Evolutionary conservation across 2,888 invertebrate species (phyloP), one percentile per base, ranked within the genome.

Genomic region (Acanthosepion lycidas): DNA sequence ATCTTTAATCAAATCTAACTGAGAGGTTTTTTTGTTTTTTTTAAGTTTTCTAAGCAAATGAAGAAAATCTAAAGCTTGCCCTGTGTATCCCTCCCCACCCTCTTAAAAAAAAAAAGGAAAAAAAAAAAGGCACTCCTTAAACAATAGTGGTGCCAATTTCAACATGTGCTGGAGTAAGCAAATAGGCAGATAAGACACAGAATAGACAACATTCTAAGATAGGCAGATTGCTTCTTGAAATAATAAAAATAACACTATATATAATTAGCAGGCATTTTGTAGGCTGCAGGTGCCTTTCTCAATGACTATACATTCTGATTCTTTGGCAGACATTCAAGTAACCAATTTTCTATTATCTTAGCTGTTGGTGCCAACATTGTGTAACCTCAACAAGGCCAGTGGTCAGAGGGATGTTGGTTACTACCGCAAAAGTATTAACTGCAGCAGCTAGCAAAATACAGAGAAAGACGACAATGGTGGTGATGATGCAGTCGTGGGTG

Each of bases 281-380:
- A 78, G 33, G 78, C 78, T n/a, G 78, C 78, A 78, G 33, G 78
- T 33, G 78, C 78, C n/a, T 78, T 78, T 18, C 78, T n/a, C 78
- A 78, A 78, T 78, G 78, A 78, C 78, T 12, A 78, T 78, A 78
- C 78, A 78, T 78, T 42, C 78, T 78, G 78, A 78, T 78, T 78
- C 15, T n/a, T 78, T 78, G 78, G 78, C 78, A 78, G 78, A 78
- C n/a, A n/a, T 33, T 78, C 78, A 78, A 78, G 78, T 78, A n/a
- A 78, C 78, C 78, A 78, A 78, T 78, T 78, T 78, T 78, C 78
- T 12, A 78, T 78, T 78, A 78, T 33, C 15, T 42, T 78, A 78
- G 78, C n/a, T 78, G 78, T 78, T 78, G 78, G 78, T 78, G 78
- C 78, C 78, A 78, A 78, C 78, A 78, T 78, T n/a, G 78, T 78